Evolutionary conservation across 2,797 vertebrate species (phyloP), one percentile per base, ranked within the genome.

Genomic region (Coranthus polyacanthus): DNA sequence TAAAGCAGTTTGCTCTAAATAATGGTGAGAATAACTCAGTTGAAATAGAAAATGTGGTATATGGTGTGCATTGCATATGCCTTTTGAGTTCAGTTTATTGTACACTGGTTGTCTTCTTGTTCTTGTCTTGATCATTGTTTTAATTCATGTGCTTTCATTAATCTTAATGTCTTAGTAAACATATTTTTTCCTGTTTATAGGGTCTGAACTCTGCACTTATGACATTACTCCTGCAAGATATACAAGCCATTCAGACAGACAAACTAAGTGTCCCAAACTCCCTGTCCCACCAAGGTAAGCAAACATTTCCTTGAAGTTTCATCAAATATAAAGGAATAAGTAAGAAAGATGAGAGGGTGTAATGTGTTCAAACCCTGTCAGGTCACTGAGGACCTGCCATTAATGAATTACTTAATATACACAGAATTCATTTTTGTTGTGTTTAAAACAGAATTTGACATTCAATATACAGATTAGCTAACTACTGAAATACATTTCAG

Each of bases 261-360:
- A 21, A 43, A 93, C 83, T 1, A 94, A 95, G 67, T 99, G 98
- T 81, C 97, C 98, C 72, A 96, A 95, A 85, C 95, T 97, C 38
- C 97, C 98, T 61, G 96, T 98, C 87, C 93, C 91, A 79, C 89
- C 93, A 68, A 99, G 97, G 98, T 97, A 95, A 82, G 87, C 10
- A 13, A 38, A 3, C 2, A 26, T 2, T 12, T 21, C 3, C 2
- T 22, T 34, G 5, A 6, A 16, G 8, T 51, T 18, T 5, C 43
- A 55, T 47, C 3, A 43, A 29, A 41, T 46, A 5, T 17, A 6
- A 18, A 9, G 21, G 41, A 6, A 43, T 22, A 3, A 46, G 36
- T 17, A 41, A 22, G 16, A 49, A 15, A n/a, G 1, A 17, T n/a
- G n/a, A n/a, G n/a, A n/a, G n/a, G n/a, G n/a, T n/a, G n/a, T n/a